Percentiles rank a stretch among this genome's conserved stretches.
Conservation (phyloP, 2,797 vertebrate species). For the Masticophis lateralis region DNA sequence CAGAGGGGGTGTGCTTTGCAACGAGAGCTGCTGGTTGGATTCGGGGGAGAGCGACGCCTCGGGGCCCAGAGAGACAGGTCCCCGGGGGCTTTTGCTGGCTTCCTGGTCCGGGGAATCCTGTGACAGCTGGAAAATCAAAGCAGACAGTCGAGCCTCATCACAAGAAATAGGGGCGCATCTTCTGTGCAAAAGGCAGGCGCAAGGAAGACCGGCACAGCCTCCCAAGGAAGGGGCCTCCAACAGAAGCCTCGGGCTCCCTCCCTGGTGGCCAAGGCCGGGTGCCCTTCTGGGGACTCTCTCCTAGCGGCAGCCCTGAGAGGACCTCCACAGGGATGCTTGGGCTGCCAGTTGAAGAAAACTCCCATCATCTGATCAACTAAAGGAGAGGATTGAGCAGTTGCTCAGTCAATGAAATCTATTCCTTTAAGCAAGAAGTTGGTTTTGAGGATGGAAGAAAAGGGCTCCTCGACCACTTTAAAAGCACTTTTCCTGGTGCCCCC, state of each 20-base stretch:
- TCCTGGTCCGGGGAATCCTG: conserved; percentile 80
- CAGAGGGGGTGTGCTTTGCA: conserved; percentile 73
- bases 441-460: neutral
- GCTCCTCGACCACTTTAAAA: neutral
- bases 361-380: neutral
- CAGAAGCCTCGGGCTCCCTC: rapidly evolving
- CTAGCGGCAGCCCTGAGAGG: neutral
- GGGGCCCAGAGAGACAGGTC: conserved; percentile 69
- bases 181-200: no score
- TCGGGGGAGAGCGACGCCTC: conserved; percentile 75
- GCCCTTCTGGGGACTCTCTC: neutral
- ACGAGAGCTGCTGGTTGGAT: conserved; percentile 69
- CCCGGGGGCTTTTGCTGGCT: conserved; percentile 77
- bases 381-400: neutral
- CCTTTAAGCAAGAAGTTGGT: neutral
- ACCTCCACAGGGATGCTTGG: neutral
- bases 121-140: conserved; percentile 64
- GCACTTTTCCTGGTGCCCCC: neutral
- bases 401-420: neutral
- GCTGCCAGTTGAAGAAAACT: neutral
- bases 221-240: neutral
- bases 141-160: conserved; percentile 31
- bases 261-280: neutral
- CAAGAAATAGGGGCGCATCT: conserved; percentile 26
- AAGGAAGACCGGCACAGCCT: neutral